phyloP scores from a whole-genome alignment of 2,888 invertebrate species.

The Drosophila multiciliata region DNA sequence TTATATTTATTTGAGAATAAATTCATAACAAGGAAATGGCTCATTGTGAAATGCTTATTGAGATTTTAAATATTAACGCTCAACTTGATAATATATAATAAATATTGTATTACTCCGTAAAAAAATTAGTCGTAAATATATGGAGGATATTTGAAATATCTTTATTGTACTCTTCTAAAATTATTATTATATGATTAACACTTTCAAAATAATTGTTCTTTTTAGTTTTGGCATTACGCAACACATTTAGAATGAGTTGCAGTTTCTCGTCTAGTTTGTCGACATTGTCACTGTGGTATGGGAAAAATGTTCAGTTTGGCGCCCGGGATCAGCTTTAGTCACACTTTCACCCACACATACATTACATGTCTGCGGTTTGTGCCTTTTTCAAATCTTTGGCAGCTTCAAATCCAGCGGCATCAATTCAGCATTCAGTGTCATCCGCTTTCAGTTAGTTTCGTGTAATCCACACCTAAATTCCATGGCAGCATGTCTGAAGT shows the following conservation, averaged over 20 bases:
- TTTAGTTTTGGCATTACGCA: not conserved
- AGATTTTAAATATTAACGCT: not conserved
- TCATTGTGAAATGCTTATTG: not conserved
- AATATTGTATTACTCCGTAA: not conserved
- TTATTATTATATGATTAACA: not conserved
- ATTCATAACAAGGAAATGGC: not conserved
- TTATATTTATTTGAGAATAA: not conserved
- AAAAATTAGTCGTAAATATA: not conserved
- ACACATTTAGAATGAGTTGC: not conserved
- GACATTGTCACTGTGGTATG: not conserved
- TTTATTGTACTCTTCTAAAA: not conserved
- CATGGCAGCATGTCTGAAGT: slow-evolving; percentile 75
- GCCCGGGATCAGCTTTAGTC: slow-evolving; percentile 47
- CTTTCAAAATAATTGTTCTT: not conserved
- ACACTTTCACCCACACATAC: slow-evolving; percentile 58
- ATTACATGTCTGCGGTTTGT: slow-evolving; percentile 41
- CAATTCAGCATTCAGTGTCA: slow-evolving; percentile 18
- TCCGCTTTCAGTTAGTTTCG: slow-evolving; percentile 38
- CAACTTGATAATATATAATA: not conserved
- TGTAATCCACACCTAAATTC: slow-evolving; percentile 74
- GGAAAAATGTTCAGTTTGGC: not conserved
- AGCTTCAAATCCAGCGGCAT: slow-evolving; percentile 24
- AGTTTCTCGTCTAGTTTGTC: not conserved
- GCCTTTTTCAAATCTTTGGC: slow-evolving; percentile 12
- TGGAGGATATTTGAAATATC: not conserved